Evolutionary conservation across 2,113 vertebrate genomes (phyloP).

Genomic region (Pseudopipra pipra): DNA sequence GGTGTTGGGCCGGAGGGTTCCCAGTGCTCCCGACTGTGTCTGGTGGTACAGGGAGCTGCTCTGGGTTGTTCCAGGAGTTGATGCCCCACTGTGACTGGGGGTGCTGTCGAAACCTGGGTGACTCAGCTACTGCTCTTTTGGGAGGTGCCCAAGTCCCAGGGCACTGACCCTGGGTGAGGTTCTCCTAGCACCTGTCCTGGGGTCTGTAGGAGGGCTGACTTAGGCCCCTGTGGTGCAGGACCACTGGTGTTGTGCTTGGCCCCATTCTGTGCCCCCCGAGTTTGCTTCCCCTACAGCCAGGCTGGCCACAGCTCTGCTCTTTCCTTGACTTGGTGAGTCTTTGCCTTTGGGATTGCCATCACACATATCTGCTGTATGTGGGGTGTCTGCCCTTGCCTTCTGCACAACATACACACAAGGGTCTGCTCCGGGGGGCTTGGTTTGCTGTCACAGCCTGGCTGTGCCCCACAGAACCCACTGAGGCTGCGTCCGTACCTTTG

Average conservation of each 20-base stretch:
- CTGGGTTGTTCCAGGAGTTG: background rate
- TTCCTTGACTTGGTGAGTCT: accelerated
- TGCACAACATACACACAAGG: accelerated
- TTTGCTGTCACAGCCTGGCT: background rate
- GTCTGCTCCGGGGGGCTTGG: background rate
- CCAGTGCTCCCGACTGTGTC: background rate
- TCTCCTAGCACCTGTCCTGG: accelerated
- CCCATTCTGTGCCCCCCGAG: accelerated
- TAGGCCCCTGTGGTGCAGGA: accelerated
- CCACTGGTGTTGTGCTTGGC: background rate
- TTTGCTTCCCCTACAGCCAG: accelerated
- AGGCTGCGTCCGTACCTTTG: background rate
- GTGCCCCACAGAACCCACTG: background rate
- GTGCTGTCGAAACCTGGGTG: accelerated
- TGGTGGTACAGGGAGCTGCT: background rate
- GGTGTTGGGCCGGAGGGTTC: accelerated
- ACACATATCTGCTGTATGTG: accelerated
- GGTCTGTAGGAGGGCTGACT: background rate
- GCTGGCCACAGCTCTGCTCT: background rate
- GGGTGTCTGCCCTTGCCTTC: accelerated
- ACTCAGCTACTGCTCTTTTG: accelerated
- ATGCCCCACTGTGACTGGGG: accelerated
- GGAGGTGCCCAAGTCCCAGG: background rate
- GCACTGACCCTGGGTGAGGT: background rate
- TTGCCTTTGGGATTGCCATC: background rate